Percentiles rank a stretch among this genome's conserved stretches.
phyloP scores from a whole-genome alignment of 2,888 invertebrate genomes.

The Labia minor region DNA sequence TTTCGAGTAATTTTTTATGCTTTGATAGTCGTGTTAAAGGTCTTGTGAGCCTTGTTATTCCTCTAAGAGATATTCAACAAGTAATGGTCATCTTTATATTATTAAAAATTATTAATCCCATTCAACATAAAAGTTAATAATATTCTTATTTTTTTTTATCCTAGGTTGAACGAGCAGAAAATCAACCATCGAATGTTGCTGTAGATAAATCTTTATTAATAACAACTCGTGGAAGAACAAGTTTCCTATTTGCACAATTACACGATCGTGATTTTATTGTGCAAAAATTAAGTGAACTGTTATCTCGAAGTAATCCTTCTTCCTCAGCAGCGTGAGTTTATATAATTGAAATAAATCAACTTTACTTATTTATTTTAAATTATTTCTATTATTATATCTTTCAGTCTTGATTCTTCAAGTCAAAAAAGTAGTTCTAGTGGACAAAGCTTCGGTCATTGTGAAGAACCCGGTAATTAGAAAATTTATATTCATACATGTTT shows the following conservation, averaged over 20 bases:
- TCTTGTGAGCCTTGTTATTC: slow-evolving; percentile 78
- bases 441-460: slow-evolving; percentile 24
- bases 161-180: slow-evolving; percentile 62
- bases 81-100: background rate
- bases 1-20: slow-evolving; percentile 91
- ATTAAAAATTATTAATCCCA: background rate
- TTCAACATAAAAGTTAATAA: background rate
- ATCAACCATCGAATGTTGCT: slow-evolving; percentile 48
- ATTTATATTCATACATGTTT: too few species aligned
- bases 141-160: background rate
- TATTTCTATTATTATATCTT: background rate
- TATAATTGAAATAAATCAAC: slow-evolving; percentile 31
- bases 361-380: background rate
- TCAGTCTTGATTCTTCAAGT: slow-evolving; percentile 26
- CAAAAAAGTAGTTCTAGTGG: slow-evolving; percentile 26
- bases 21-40: slow-evolving; percentile 84
- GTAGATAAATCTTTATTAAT: slow-evolving; percentile 65
- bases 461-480: slow-evolving; percentile 19
- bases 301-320: slow-evolving; percentile 50
- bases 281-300: slow-evolving; percentile 77
- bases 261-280: slow-evolving; percentile 79
- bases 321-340: slow-evolving; percentile 21
- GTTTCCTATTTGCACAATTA: slow-evolving; percentile 81
- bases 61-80: slow-evolving; percentile 67
- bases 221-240: slow-evolving; percentile 67